Base-by-base conservation (phyloP, 2,113 vertebrate species). In the Entosphenus tridentatus region DNA sequence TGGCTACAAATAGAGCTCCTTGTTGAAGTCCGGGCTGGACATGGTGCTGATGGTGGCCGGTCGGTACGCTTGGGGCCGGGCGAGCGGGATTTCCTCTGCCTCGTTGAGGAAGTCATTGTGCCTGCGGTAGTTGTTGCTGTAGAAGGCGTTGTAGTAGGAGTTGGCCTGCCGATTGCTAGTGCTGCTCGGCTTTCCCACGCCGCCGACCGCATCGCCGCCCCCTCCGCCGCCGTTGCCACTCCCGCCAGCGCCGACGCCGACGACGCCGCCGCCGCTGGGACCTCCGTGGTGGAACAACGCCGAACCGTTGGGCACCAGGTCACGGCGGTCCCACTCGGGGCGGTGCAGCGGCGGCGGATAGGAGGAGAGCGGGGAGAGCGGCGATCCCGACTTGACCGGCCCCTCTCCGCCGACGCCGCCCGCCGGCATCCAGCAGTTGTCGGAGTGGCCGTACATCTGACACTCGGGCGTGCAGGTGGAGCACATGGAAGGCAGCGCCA, bases 141-240 rank as follows among this genome's bases (percentile, higher is more conserved):
- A 65, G 62, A 65, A 65, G 62, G 62, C 62, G 62, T 65, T 65
- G 62, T 65, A 65, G 62, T 65, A 65, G 62, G 62, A 65, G 21
- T 65, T 65, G 62, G 62, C 62, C 21, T 65, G 62, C 62, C 62
- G 62, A 7, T 39, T 39, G 21, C 62, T 65, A 2, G 62, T 65
- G 62, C 62, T 65, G n/a, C n/a, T 21, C 9, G 62, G 9, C n/a
- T 65, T 65, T n/a, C n/a, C n/a, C 21, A 21, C 62, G 10, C 62
- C 10, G 11, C 62, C 62, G 10, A 65, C n/a, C 62, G n/a, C n/a
- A 21, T 16, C n/a, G n/a, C 62, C 9, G 62, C 10, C n/a, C n/a
- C 9, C 9, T n/a, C 62, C 21, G 62, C 21, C n/a, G 62, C 39
- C 39, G 39, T 39, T 39, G 39, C 39, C 39, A 5, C 39, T 39